Evolutionary conservation across 2,888 invertebrate species (phyloP).

Genomic region (Andricus curvator): DNA sequence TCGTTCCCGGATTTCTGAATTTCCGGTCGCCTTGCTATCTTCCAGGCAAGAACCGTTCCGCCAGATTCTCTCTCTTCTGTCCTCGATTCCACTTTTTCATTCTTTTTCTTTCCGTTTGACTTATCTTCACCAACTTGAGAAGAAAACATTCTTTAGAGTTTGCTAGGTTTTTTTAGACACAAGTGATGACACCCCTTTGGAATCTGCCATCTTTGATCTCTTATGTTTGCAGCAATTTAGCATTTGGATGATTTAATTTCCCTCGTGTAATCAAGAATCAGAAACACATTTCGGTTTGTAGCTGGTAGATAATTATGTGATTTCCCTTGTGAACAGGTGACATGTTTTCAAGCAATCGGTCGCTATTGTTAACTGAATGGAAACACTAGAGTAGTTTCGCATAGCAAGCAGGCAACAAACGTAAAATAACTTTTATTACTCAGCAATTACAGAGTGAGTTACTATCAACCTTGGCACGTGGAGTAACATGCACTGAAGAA

Average conservation of each 20-base stretch:
- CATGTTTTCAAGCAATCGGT: conserved; percentile 1
- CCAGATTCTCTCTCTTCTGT: conserved; percentile 16
- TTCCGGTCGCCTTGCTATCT: conserved; percentile 7
- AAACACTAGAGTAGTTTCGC: background rate
- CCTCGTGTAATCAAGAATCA: background rate
- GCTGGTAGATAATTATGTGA: background rate
- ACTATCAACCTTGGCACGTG: conserved; percentile 67
- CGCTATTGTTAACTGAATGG: conserved; percentile 8
- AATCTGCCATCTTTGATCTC: background rate
- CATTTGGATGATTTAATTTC: background rate
- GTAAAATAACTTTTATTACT: conserved; percentile 61
- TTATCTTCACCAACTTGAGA: background rate
- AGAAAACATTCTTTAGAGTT: background rate
- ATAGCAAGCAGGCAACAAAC: conserved; percentile 47
- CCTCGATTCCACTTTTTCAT: background rate
- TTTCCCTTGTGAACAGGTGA: background rate
- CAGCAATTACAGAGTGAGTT: conserved; percentile 57
- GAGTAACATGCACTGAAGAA: conserved; percentile 42
- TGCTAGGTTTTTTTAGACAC: background rate
- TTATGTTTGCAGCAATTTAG: background rate
- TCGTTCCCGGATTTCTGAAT: conserved; percentile 1
- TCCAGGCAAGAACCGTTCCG: background rate
- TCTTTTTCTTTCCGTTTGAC: conserved; percentile 5
- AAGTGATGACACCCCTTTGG: background rate
- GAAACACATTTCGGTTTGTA: background rate